Evolutionary conservation across 92 coral and sea anemone genomes (phyloP).

Genomic region (Scolanthus callimorphus): DNA sequence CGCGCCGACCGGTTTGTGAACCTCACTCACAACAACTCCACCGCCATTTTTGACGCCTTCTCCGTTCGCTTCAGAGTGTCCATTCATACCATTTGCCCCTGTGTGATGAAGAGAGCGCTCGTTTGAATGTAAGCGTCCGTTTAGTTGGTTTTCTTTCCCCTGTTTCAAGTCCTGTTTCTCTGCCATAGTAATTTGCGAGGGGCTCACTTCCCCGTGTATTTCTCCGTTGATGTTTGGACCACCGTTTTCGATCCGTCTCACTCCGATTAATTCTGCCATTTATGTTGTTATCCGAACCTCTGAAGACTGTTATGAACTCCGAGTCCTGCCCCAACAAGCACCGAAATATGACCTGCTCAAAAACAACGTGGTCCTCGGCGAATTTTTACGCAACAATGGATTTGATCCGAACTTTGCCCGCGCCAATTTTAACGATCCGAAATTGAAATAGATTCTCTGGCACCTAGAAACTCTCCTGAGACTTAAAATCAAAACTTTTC

Average conservation of each 20-base stretch:
- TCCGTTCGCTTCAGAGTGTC: constrained; percentile 5
- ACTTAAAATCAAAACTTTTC: not conserved
- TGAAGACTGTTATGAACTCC: not conserved
- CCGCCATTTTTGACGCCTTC: constrained; percentile 8
- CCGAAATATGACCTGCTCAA: not conserved
- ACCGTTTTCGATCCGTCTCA: too few species aligned
- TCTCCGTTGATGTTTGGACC: not conserved
- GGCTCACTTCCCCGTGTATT: constrained; percentile 8
- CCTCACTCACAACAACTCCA: not conserved
- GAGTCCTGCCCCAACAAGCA: constrained; percentile 12
- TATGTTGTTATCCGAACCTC: not conserved
- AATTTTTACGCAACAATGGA: constrained; percentile 18
- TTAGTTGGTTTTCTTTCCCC: not conserved
- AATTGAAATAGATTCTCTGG: not conserved
- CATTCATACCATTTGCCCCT: constrained; percentile 17
- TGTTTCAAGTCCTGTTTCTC: not conserved
- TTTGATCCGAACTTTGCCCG: constrained; percentile 26
- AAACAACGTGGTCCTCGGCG: constrained; percentile 1
- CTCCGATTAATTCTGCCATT: too few species aligned
- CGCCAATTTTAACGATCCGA: not conserved
- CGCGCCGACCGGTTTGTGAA: not conserved
- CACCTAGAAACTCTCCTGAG: not conserved
- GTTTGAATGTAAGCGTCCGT: not conserved
- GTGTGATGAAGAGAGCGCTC: not conserved
- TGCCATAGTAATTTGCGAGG: constrained; percentile 15